Conservation (phyloP, 2,888 invertebrate species). For the Cantharis nigra region DNA sequence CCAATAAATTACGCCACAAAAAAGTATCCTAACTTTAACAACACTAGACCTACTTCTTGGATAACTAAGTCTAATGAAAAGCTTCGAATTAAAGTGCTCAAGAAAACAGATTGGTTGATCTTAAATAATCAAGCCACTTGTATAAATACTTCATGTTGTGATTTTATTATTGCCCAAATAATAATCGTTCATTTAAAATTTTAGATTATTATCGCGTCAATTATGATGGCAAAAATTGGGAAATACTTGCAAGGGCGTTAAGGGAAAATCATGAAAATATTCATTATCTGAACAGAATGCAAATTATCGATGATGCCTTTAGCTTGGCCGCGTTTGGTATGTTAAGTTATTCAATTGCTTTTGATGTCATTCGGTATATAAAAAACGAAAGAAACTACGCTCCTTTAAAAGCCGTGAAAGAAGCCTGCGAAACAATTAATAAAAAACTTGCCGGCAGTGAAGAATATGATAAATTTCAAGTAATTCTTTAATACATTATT, state of each 20-base stretch:
- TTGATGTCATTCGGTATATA: slow-evolving; percentile 65
- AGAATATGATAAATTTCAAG: background rate
- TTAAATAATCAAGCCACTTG: slow-evolving; percentile 21
- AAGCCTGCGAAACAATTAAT: background rate
- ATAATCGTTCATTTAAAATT: background rate
- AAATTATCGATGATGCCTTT: slow-evolving; percentile 60
- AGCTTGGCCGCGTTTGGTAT: slow-evolving; percentile 61
- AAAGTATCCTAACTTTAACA: background rate
- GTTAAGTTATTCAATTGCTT: slow-evolving; percentile 59
- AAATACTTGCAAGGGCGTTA: slow-evolving; percentile 55
- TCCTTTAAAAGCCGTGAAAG: background rate
- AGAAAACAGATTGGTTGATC: slow-evolving; percentile 48
- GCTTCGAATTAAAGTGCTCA: background rate
- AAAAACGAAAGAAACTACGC: slow-evolving; percentile 61
- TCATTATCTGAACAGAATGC: slow-evolving; percentile 60
- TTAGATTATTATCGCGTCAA: slow-evolving; percentile 53
- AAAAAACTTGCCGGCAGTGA: background rate
- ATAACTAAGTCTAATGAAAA: background rate
- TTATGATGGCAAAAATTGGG: slow-evolving; percentile 52
- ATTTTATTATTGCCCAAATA: background rate
- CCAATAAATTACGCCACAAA: background rate
- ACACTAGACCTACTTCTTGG: background rate
- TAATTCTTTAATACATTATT: background rate
- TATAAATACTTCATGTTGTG: background rate
- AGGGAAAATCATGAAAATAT: slow-evolving; percentile 55